phyloP scores from a whole-genome alignment of 2,888 invertebrate genomes.

The Cerastis leucographa region DNA sequence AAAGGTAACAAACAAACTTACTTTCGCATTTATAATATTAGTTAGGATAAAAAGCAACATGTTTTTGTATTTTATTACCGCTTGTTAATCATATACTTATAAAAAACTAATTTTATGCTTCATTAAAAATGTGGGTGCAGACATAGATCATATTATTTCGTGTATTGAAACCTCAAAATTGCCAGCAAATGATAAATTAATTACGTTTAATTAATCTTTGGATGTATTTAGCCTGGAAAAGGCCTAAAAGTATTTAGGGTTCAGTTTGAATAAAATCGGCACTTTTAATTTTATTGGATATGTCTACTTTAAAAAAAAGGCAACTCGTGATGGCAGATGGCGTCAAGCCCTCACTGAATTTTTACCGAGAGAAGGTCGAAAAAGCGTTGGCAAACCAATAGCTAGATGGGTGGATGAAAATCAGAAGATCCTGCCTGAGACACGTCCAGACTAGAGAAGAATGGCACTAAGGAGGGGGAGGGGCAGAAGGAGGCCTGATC shows the following conservation, averaged over 20 bases:
- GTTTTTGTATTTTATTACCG: conserved; percentile 17
- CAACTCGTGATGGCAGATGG: no score
- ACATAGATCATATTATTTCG: conserved; percentile 30
- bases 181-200: conserved; percentile 58
- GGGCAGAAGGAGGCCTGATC: no score
- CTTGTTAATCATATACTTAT: conserved; percentile 17
- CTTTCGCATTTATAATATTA: no score
- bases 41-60: not conserved
- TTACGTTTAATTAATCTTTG: conserved; percentile 59
- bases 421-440: no score
- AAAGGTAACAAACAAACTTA: no score
- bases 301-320: no score
- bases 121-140: conserved; percentile 27
- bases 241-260: conserved; percentile 28
- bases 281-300: not conserved
- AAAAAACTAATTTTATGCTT: conserved; percentile 31
- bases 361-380: no score
- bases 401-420: no score
- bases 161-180: conserved; percentile 40
- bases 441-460: no score
- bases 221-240: conserved; percentile 12
- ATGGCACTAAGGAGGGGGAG: no score
- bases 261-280: not conserved
- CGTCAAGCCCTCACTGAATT: no score
- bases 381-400: no score